Evolutionary conservation across 2,113 vertebrate genomes (phyloP), one percentile per base, ranked within the genome.

Genomic region (Malaclemys terrapin): DNA sequence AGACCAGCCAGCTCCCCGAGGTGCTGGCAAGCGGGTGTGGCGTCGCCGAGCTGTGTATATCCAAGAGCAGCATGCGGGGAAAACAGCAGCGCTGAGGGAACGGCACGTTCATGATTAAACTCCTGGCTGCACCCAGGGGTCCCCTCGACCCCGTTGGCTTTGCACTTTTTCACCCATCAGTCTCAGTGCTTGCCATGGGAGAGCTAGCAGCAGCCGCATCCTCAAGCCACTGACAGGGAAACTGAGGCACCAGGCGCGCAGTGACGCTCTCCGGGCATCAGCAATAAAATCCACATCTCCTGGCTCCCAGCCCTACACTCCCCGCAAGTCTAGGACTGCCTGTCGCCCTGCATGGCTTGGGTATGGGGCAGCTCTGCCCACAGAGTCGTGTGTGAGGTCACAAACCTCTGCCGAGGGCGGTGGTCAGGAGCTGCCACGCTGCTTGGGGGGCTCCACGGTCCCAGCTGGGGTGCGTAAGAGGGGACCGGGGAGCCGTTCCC

Each of bases 251-350:
- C 2, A 7, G 31, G 38, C 9, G 38, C 19, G 1, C 54, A 91
- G 45, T 0, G 1, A 29, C 45, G 17, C 87, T 80, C 29, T 50
- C 1, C 0, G 17, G 29, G 20, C 16, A 80, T 35, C 31, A 9
- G 35, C n/a, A 22, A 38, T 72, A 10, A 38, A 38, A 72, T 8
- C 65, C 65, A 72, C 25, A 12, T 31, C 57, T 14, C 57, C 57
- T 59, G 65, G 65, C 35, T 20, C 31, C 31, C 62, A 35, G 62
- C 62, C 62, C 62, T 35, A 12, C 57, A 12, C 31, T 65, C 35
- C 59, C 9, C 35, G 10, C 65, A 17, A 22, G 19, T 10, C 65
- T n/a, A 20, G n/a, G 65, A 20, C 9, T 5, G 65, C n/a, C 5
- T 19, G 35, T 9, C 17, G 7, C 65, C 65, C 65, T n/a, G 8